Evolutionary conservation across 2,888 invertebrate genomes (phyloP), one percentile per base, ranked within the genome.

Genomic region (Hirtodrosophila alboralis): DNA sequence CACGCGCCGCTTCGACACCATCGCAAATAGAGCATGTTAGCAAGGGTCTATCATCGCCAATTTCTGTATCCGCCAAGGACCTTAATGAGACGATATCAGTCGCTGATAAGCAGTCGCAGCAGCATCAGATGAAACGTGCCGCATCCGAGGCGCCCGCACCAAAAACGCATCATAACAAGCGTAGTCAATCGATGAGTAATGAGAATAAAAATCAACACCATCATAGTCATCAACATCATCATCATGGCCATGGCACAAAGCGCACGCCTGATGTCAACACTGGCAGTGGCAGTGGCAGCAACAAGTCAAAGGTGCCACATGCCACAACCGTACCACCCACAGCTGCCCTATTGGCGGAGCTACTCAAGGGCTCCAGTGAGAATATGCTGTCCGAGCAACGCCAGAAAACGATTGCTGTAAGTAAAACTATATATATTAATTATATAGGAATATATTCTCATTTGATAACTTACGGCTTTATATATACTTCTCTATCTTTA

Each of bases 361-460:
- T 96, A 62, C 92, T 96, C 38, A 93, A 95, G 69, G 96, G 95
- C 51, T 95, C 95, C 81, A 96, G 96, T 31, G 96, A 96, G 89
- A 94, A 95, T 70, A 79, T 95, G 52, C 93, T 95, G 10, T 93
- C 93, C 62, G 92, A 93, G 71, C 86, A 91, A 88, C 86, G 90
- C 0, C 87, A 90, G 57, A 87, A 89, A 79, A 89, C 88, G 59
- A 87, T 83, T 75, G 87, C 89, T 86, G 90, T 90, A 70, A 88
- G 90, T 90, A 31, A 30, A 34, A 21, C 13, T 23, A 23, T 12
- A 16, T n/a, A n/a, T n/a, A n/a, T n/a, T n/a, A n/a, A n/a, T n/a
- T n/a, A n/a, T n/a, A n/a, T n/a, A n/a, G n/a, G n/a, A n/a, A n/a
- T n/a, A n/a, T n/a, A n/a, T n/a, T n/a, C n/a, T n/a, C n/a, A n/a